A percentile compares a stretch with the other conserved stretches of the same genome.
Evolutionary conservation across 1,140 invertebrate genomes (phyloP).

Genomic region (Ceratina australensis): DNA sequence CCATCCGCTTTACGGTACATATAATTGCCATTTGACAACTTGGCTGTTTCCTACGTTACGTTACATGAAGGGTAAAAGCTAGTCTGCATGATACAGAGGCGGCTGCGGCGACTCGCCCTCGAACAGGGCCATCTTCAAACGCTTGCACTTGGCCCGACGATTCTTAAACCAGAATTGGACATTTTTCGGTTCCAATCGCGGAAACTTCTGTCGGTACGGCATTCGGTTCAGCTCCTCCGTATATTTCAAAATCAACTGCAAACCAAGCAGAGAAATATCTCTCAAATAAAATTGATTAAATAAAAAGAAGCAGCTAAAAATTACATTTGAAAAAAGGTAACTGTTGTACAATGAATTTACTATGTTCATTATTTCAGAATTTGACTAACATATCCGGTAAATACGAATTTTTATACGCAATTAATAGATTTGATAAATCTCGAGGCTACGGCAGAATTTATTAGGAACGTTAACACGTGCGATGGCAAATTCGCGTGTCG

Average conservation of each 20-base stretch:
- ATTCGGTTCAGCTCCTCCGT: constrained; percentile 97
- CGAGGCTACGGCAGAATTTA: not conserved
- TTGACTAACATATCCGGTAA: too few relatives aligned
- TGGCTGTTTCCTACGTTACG: constrained; percentile 38
- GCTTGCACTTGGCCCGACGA: constrained; percentile 96
- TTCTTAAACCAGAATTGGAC: constrained; percentile 99
- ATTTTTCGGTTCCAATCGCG: constrained; percentile 97
- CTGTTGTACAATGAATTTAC: too few relatives aligned
- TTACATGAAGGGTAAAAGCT: constrained; percentile 56
- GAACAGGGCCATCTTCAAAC: constrained; percentile 93
- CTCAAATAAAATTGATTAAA: not conserved
- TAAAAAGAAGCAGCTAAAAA: too few relatives aligned
- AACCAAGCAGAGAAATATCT: constrained; percentile 27
- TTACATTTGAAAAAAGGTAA: too few relatives aligned
- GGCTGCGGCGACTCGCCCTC: constrained; percentile 82
- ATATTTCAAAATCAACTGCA: constrained; percentile 95
- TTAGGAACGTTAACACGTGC: not conserved
- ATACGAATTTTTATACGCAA: too few relatives aligned
- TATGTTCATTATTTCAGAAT: too few relatives aligned
- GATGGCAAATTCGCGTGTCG: constrained; percentile 40
- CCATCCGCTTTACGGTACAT: constrained; percentile 11
- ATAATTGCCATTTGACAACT: not conserved
- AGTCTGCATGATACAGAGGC: constrained; percentile 78
- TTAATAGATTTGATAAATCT: too few relatives aligned
- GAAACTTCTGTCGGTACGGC: constrained; percentile 97